Evolutionary conservation across 2,113 vertebrate species (phyloP).

Genomic region (Saccopteryx bilineata): DNA sequence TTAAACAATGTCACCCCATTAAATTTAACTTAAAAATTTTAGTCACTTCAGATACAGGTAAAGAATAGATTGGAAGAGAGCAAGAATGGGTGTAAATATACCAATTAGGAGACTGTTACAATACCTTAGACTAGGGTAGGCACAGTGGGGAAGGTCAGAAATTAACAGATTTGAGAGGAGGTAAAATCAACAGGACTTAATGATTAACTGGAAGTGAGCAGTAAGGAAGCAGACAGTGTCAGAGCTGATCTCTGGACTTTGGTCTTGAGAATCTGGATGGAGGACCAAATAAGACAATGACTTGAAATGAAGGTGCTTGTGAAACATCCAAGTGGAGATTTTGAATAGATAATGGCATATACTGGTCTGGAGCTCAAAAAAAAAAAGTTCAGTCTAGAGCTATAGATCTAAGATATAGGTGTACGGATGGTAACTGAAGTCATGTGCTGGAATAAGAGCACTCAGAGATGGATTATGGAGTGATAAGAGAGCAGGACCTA

Average conservation of each 20-base stretch:
- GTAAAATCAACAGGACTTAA: not conserved
- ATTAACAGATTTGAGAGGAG: not conserved
- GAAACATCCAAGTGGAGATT: conserved; percentile 6
- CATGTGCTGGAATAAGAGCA: not conserved
- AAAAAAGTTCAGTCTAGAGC: not conserved
- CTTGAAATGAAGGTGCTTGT: not conserved
- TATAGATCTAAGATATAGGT: not conserved
- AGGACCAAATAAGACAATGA: not conserved
- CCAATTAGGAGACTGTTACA: not conserved
- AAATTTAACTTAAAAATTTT: too few relatives aligned
- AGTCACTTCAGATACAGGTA: not conserved
- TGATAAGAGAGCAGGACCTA: not conserved
- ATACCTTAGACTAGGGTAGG: not conserved
- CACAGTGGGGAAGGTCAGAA: not conserved
- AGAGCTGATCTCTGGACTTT: not conserved
- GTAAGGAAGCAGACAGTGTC: not conserved
- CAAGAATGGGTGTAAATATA: not conserved
- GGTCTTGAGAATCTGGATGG: not conserved
- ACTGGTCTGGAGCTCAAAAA: not conserved
- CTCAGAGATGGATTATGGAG: not conserved
- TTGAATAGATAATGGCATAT: not conserved
- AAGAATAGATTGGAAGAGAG: not conserved
- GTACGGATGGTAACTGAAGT: not conserved
- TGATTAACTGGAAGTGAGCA: not conserved
- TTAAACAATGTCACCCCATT: too few relatives aligned